These are phyloP conservation scores for Tenthredo notha DNA, from an alignment of 2,888 invertebrate species.

Conservation along the genomic window DNA sequence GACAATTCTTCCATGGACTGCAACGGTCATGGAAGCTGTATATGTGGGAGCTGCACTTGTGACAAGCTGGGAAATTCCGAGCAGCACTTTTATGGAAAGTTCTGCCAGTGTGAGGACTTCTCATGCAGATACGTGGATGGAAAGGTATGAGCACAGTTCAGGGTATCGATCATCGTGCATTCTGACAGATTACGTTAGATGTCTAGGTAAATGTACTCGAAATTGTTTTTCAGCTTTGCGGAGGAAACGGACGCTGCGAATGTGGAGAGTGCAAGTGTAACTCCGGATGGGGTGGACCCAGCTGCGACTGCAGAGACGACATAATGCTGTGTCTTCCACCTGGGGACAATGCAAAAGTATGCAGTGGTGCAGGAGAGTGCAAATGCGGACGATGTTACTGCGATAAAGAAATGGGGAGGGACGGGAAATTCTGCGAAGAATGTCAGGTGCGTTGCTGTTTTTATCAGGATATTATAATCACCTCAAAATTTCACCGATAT, in stretches of 20 bases:
- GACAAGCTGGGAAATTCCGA: conserved; percentile 74
- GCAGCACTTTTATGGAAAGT: conserved; percentile 82
- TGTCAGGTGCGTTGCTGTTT: conserved; percentile 80
- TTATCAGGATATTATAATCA: not conserved
- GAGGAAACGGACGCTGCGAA: conserved; percentile 81
- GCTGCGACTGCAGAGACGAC: conserved; percentile 83
- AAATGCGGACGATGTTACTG: conserved; percentile 86
- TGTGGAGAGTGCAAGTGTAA: conserved; percentile 84
- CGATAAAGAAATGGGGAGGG: conserved; percentile 72
- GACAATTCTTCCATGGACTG: conserved; percentile 77
- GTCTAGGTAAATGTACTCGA: not conserved
- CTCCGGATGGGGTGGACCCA: conserved; percentile 81
- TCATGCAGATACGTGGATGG: conserved; percentile 83
- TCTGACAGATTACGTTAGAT: not conserved
- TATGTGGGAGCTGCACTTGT: conserved; percentile 82
- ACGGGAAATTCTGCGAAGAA: conserved; percentile 84
- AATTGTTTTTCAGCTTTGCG: conserved; percentile 11
- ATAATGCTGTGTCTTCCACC: conserved; percentile 78
- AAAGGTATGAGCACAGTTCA: conserved; percentile 64
- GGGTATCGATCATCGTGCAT: not conserved
- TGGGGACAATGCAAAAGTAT: conserved; percentile 77
- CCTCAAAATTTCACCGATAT: not conserved
- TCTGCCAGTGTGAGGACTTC: conserved; percentile 89
- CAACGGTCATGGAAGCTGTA: conserved; percentile 84
- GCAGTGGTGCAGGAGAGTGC: conserved; percentile 85